Conservation (phyloP, 2,888 invertebrate species). For the Callinectes sapidus region DNA sequence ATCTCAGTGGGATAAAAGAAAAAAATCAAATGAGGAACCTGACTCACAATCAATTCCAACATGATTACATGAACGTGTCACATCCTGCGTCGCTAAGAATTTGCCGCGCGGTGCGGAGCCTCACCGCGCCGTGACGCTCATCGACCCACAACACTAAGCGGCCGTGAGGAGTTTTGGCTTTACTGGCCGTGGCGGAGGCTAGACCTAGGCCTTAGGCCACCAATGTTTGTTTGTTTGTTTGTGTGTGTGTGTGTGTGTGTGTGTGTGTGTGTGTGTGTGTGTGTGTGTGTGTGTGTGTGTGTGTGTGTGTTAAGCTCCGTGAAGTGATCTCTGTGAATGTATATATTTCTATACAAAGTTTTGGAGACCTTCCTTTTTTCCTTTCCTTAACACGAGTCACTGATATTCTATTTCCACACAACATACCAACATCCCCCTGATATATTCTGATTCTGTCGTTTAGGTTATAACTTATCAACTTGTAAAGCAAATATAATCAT, state of each 20-base stretch:
- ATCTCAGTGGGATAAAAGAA: background rate
- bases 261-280: constrained; percentile 1
- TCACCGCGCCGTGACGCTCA: background rate
- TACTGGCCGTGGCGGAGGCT: background rate
- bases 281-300: constrained; percentile 1
- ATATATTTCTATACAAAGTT: too few species aligned
- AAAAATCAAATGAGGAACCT: constrained; percentile 26
- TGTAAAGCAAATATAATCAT: too few species aligned
- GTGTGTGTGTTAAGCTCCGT: background rate
- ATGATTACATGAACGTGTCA: constrained; percentile 25
- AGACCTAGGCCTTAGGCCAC: background rate
- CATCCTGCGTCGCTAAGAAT: background rate
- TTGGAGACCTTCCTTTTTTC: background rate
- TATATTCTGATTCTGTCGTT: too few species aligned
- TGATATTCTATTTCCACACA: too few species aligned
- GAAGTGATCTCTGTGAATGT: background rate
- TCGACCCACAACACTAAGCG: background rate
- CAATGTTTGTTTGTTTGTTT: background rate
- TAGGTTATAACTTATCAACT: too few species aligned
- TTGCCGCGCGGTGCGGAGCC: background rate
- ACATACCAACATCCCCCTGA: background rate
- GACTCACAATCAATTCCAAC: constrained; percentile 19
- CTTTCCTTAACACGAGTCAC: too few species aligned
- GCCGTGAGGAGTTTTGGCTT: background rate
- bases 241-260: background rate